These are phyloP conservation scores for Oreotrochilus melanogaster DNA, from an alignment of 2,113 vertebrate species.

Conservation along the genomic window DNA sequence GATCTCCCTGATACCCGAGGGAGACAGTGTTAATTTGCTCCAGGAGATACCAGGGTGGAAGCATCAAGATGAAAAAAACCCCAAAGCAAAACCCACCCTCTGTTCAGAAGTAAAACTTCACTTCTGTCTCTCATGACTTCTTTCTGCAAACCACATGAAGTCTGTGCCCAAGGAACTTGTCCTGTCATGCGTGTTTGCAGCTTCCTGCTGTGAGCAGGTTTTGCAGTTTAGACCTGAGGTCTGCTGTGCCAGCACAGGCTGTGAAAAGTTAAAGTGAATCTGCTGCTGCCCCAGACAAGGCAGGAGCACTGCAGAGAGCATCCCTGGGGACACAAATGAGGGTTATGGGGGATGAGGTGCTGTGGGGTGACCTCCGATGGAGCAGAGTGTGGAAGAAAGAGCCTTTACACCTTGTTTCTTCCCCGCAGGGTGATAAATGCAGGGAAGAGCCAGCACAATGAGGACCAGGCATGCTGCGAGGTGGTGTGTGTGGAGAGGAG, in stretches of 20 bases:
- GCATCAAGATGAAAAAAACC: neutral
- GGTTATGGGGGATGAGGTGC: neutral
- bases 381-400: neutral
- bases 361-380: accelerated
- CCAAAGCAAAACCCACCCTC: neutral
- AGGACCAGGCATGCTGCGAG: constrained; percentile 96
- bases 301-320: neutral
- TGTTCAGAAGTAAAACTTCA: neutral
- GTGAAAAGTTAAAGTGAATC: neutral
- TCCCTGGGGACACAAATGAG: neutral
- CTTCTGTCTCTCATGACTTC: neutral
- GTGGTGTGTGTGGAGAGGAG: constrained; percentile 87
- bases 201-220: neutral
- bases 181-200: neutral
- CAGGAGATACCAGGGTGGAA: neutral
- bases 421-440: constrained; percentile 93
- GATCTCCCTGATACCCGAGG: neutral
- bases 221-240: neutral
- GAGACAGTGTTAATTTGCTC: neutral
- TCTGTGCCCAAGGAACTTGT: neutral
- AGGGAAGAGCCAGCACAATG: constrained; percentile 97
- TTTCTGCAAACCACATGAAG: neutral
- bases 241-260: neutral
- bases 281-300: neutral
- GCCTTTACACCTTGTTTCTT: neutral